Percentiles rank a stretch among this genome's conserved stretches.
Evolutionary conservation across 2,113 vertebrate genomes (phyloP).

Genomic region (Pavo muticus): DNA sequence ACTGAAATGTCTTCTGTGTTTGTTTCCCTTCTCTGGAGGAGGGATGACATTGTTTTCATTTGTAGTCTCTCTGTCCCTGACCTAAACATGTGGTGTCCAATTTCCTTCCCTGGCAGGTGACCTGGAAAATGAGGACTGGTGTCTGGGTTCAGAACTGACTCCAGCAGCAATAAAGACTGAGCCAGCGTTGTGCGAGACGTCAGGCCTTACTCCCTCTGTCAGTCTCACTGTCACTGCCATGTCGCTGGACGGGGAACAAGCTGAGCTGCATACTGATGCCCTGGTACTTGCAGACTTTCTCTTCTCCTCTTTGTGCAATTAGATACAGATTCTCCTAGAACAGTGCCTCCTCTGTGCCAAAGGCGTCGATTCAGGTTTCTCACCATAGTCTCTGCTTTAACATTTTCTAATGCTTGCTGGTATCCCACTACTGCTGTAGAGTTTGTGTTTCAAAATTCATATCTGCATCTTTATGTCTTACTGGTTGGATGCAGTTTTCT

Average conservation of each 20-base stretch:
- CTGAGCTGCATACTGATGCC: constrained; percentile 47
- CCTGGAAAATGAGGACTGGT: constrained; percentile 89
- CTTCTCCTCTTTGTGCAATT: neutral
- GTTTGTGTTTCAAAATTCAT: neutral
- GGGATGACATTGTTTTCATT: constrained; percentile 10
- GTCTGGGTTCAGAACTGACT: constrained; percentile 83
- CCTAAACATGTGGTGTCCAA: constrained; percentile 38
- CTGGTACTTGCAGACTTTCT: constrained; percentile 55
- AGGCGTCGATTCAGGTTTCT: neutral
- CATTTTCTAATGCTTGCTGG: neutral
- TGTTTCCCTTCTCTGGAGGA: constrained; percentile 24
- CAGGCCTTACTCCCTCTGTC: constrained; percentile 87
- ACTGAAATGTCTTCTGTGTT: constrained; percentile 51
- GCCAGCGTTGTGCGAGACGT: constrained; percentile 80
- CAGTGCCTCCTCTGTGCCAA: neutral
- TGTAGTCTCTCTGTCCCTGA: constrained; percentile 17
- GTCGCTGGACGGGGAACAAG: constrained; percentile 64
- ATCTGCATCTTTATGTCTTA: neutral
- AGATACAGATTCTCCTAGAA: neutral
- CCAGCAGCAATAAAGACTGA: constrained; percentile 86
- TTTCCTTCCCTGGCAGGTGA: constrained; percentile 77
- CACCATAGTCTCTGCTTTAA: neutral
- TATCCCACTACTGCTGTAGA: neutral
- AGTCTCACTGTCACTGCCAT: constrained; percentile 79
- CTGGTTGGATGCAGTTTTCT: neutral